These are phyloP conservation scores for Poecile montanus DNA, from an alignment of 2,797 vertebrate species.

Conservation along the genomic window DNA sequence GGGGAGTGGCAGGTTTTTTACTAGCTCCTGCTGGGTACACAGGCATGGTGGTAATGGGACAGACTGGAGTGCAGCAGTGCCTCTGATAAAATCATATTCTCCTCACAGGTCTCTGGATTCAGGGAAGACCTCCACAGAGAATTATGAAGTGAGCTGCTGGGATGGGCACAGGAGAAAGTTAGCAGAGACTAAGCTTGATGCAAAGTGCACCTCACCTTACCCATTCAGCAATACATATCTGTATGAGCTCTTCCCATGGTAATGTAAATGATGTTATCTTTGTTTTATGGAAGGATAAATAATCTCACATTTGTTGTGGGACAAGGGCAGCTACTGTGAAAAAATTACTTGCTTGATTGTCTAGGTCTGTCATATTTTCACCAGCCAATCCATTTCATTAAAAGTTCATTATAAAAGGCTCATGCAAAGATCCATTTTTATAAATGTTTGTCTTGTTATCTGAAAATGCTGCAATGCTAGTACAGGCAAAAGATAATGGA, in stretches of 20 bases:
- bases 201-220: background rate
- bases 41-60: background rate
- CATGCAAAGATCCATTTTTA: background rate
- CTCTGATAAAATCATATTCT: background rate
- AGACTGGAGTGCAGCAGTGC: background rate
- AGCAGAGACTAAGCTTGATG: background rate
- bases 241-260: background rate
- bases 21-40: background rate
- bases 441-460: background rate
- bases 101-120: background rate
- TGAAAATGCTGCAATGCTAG: background rate
- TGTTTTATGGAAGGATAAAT: background rate
- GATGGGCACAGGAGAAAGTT: background rate
- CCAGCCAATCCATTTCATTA: background rate
- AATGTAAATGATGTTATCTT: background rate
- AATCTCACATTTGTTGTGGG: background rate
- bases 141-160: background rate
- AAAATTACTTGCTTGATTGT: background rate
- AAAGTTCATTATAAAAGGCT: background rate
- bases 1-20: background rate
- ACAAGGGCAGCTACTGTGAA: background rate
- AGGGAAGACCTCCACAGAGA: background rate
- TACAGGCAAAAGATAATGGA: constrained; percentile 5
- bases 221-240: rapidly evolving
- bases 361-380: background rate